phyloP scores from a whole-genome alignment of 2,113 vertebrate species.

The Hymenochirus boettgeri region DNA sequence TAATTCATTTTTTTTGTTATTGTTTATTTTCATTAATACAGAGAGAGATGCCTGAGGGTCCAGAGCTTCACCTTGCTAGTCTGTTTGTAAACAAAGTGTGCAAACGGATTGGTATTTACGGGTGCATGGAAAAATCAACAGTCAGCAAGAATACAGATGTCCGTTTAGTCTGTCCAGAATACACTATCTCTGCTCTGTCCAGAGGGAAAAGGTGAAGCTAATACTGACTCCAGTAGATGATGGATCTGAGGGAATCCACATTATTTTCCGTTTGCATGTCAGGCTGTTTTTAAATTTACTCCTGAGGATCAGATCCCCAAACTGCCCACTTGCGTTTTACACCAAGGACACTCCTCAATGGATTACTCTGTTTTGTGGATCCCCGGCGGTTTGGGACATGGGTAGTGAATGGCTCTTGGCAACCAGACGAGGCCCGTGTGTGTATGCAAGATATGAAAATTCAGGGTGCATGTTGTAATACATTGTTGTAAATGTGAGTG shows the following conservation, averaged over 20 bases:
- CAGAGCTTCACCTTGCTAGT: constrained; percentile 80
- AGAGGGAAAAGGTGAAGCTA: constrained; percentile 86
- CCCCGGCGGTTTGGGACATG: constrained; percentile 82
- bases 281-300: constrained; percentile 73
- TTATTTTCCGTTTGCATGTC: constrained; percentile 90
- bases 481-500: too few species aligned
- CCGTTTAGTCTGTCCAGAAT: constrained; percentile 74
- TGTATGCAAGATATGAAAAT: constrained; percentile 74
- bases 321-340: constrained; percentile 78
- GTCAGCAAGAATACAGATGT: constrained; percentile 76
- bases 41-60: constrained; percentile 86
- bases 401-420: constrained; percentile 73
- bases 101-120: constrained; percentile 66
- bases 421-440: constrained; percentile 78
- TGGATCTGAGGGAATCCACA: constrained; percentile 49
- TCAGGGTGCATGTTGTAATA: constrained; percentile 88
- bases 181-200: constrained; percentile 66
- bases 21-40: too few species aligned
- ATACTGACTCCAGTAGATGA: constrained; percentile 63
- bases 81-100: constrained; percentile 74
- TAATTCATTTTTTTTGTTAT: too few species aligned
- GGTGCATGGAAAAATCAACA: constrained; percentile 73
- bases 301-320: constrained; percentile 63
- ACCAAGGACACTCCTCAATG: constrained; percentile 61
- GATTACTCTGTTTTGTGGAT: constrained; percentile 82